Evolutionary conservation across 1,140 invertebrate species (phyloP).

Genomic region (Cryptotermes secundus): DNA sequence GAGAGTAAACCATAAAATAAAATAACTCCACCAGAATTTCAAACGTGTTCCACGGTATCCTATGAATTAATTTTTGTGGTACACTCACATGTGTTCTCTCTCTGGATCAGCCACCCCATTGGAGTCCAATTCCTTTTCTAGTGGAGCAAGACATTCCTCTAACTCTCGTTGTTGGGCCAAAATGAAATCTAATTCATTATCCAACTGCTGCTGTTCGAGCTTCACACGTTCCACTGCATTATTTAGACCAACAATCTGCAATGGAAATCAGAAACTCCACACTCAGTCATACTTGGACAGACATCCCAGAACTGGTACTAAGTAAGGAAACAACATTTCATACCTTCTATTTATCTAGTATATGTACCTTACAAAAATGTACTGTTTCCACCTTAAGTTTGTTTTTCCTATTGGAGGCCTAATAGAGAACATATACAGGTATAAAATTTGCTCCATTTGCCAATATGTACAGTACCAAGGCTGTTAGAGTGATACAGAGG

Average conservation of each 20-base stretch:
- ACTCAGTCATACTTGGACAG: not conserved
- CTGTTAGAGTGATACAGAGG: no score
- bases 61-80: no score
- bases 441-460: no score
- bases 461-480: no score
- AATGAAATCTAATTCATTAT: constrained; percentile 94
- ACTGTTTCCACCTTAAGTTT: no score
- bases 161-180: constrained; percentile 89
- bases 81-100: constrained; percentile 72
- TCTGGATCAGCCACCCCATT: constrained; percentile 79
- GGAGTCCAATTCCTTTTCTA: constrained; percentile 74
- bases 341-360: no score
- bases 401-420: no score
- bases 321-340: not conserved
- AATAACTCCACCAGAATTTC: no score
- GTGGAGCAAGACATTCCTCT: constrained; percentile 79
- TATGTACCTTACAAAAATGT: no score
- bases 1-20: no score
- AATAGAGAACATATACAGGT: no score
- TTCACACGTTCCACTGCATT: constrained; percentile 83
- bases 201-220: constrained; percentile 83
- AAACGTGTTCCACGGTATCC: no score
- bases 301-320: not conserved
- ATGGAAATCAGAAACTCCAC: constrained; percentile 24
- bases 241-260: constrained; percentile 79